phyloP scores from a whole-genome alignment of 2,113 vertebrate species.

The Notothenia rossii region DNA sequence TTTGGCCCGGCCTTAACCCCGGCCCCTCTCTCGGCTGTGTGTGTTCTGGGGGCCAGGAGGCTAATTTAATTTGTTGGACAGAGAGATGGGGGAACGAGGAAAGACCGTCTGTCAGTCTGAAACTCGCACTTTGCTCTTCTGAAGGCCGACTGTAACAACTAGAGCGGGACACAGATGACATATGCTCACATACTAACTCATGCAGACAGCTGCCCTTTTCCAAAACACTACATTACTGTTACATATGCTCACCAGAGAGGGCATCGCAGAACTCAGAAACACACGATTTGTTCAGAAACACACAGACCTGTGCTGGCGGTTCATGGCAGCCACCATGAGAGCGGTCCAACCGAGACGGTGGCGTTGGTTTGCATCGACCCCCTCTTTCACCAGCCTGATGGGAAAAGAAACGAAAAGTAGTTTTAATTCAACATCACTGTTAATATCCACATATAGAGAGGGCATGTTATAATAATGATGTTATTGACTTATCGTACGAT shows the following conservation, averaged over 20 bases:
- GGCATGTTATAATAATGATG: too few species aligned
- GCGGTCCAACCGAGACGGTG: conserved; percentile 94
- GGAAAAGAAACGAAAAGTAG: conserved; percentile 23
- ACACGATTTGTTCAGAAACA: not conserved
- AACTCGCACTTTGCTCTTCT: conserved; percentile 78
- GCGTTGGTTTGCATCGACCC: conserved; percentile 87
- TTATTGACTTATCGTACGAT: too few species aligned
- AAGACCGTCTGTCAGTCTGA: conserved; percentile 80
- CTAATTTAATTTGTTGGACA: conserved; percentile 85
- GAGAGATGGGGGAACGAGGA: conserved; percentile 67
- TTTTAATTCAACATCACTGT: not conserved
- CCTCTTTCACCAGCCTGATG: conserved; percentile 88
- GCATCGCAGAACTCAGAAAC: not conserved
- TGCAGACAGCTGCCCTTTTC: conserved; percentile 51
- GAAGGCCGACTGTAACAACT: conserved; percentile 72
- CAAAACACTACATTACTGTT: conserved; percentile 6
- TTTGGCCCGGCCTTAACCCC: conserved; percentile 85
- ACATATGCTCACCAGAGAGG: conserved; percentile 11
- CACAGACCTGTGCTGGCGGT: conserved; percentile 89
- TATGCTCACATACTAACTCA: conserved; percentile 42
- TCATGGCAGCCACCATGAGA: conserved; percentile 96
- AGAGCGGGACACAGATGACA: conserved; percentile 49
- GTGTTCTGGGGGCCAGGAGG: conserved; percentile 81
- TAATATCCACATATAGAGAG: not conserved
- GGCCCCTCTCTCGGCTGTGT: conserved; percentile 76